Conservation (phyloP, 2,113 vertebrate genomes). For the Rhadina sibilatrix region DNA sequence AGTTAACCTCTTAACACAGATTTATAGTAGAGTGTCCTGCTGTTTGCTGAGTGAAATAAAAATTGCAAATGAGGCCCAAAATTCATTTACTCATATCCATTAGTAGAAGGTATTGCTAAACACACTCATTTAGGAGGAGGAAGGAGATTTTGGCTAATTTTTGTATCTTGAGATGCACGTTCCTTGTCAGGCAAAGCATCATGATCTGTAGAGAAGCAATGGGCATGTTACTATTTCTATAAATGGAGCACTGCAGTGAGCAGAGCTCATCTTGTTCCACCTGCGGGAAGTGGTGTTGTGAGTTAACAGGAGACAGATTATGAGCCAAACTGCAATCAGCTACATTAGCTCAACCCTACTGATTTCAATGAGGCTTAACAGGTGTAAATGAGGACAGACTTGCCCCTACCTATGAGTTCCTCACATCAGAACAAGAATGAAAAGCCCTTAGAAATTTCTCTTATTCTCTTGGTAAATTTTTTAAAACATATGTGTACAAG, state of each 20-base stretch:
- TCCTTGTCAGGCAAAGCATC: constrained; percentile 7
- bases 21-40: neutral
- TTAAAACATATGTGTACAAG: neutral
- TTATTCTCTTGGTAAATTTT: neutral
- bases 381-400: neutral
- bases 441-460: neutral
- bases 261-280: neutral
- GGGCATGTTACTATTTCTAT: neutral
- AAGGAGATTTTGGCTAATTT: constrained; percentile 18
- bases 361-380: constrained; percentile 9
- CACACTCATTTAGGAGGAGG: constrained; percentile 6
- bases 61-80: neutral
- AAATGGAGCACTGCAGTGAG: neutral
- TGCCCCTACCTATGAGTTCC: neutral
- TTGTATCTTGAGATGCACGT: neutral
- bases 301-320: constrained; percentile 8
- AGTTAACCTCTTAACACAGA: neutral
- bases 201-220: neutral
- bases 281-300: neutral
- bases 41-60: neutral
- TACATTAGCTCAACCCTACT: neutral
- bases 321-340: constrained; percentile 3
- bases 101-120: constrained; percentile 12
- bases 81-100: neutral
- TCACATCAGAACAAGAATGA: neutral